Conservation (phyloP, 2,113 vertebrate species). For the Tichodroma muraria region DNA sequence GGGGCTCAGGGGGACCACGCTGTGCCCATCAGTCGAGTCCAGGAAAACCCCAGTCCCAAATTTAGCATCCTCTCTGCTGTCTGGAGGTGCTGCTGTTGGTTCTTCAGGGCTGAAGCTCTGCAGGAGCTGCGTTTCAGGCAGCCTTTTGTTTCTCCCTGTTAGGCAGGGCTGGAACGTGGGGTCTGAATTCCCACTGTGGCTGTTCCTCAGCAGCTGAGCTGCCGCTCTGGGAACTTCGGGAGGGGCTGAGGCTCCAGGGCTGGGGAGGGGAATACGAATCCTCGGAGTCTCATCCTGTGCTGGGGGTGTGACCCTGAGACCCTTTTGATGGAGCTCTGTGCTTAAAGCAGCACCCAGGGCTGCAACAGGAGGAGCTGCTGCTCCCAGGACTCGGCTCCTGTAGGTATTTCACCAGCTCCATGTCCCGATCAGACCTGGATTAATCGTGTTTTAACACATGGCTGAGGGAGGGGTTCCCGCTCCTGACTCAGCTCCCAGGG, state of each 20-base stretch:
- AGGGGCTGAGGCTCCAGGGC: neutral
- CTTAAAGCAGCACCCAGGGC: conserved; percentile 18
- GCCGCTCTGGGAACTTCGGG: neutral
- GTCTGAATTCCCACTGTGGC: accelerated
- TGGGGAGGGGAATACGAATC: neutral
- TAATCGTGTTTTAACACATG: neutral
- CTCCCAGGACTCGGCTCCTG: conserved; percentile 4
- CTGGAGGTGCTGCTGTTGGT: accelerated
- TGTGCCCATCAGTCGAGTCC: neutral
- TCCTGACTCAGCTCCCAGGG: neutral
- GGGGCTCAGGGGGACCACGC: neutral
- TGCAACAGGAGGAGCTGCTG: neutral
- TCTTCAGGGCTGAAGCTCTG: neutral
- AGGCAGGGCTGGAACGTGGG: accelerated
- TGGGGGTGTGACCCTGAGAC: neutral
- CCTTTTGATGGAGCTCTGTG: neutral
- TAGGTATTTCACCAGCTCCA: neutral
- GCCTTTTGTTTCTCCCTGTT: neutral
- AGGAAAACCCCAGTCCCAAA: neutral
- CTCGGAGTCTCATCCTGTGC: neutral
- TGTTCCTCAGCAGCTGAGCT: neutral
- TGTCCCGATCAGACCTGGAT: neutral
- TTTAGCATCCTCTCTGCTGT: neutral
- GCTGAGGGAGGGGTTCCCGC: conserved; percentile 23
- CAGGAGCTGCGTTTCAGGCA: neutral